Conservation (phyloP, 2,797 vertebrate species). For the Tamandua tetradactyla region DNA sequence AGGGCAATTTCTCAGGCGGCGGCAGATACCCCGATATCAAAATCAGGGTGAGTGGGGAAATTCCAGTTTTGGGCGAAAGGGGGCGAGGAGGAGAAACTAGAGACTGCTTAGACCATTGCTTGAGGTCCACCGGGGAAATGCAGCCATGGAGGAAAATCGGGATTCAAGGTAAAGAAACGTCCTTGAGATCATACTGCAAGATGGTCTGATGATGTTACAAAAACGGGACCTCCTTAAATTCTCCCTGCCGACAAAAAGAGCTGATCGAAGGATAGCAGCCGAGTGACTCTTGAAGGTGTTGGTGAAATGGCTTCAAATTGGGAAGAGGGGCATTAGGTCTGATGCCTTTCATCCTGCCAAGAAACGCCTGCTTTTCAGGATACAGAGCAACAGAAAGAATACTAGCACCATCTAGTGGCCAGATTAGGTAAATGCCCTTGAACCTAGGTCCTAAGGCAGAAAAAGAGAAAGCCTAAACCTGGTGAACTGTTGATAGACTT, state of each 20-base stretch:
- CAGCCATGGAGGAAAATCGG: neutral
- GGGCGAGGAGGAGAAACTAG: neutral
- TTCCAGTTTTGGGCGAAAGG: neutral
- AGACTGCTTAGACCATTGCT: neutral
- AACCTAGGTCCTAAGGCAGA: neutral
- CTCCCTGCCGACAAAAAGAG: neutral
- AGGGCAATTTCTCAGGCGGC: neutral
- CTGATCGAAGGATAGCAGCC: neutral
- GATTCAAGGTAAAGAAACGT: neutral
- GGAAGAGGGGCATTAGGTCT: neutral
- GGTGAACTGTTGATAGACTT: neutral
- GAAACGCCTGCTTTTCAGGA: neutral
- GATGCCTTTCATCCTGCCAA: neutral
- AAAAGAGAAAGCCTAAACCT: neutral
- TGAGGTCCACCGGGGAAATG: neutral
- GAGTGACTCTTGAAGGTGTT: neutral
- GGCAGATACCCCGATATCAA: neutral
- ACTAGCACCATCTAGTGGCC: slow-evolving; percentile 78
- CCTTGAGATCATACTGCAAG: neutral
- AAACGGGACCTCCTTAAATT: neutral
- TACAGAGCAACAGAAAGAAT: slow-evolving; percentile 35
- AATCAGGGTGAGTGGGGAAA: neutral
- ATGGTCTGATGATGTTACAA: neutral
- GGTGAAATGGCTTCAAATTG: neutral
- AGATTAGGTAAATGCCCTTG: slow-evolving; percentile 8